Percentiles rank a stretch among this genome's conserved stretches.
Conservation (phyloP, 1,140 invertebrate species). For the Penaeus vannamei region DNA sequence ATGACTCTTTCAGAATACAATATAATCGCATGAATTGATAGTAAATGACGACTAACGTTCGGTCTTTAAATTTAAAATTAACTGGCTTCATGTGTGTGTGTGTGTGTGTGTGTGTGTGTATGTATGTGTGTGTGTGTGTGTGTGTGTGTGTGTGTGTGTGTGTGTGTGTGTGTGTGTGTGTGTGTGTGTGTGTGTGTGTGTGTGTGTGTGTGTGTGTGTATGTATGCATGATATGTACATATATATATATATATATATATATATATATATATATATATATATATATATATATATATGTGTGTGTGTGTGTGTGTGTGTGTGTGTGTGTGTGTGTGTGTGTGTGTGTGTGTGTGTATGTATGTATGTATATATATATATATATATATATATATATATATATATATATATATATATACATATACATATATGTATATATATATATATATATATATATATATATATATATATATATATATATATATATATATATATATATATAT, state of each 20-base stretch:
- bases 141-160: slow-evolving; percentile 33
- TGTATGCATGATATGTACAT: slow-evolving; percentile 10
- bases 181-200: slow-evolving; percentile 33
- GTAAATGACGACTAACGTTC: no score
- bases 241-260: slow-evolving; percentile 40
- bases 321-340: background rate
- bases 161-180: no score
- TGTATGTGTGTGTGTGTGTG: background rate
- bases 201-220: slow-evolving; percentile 20
- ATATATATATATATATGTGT: background rate
- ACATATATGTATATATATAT: background rate
- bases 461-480: slow-evolving; percentile 25
- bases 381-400: slow-evolving; percentile 20
- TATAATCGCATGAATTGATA: no score
- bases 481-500: slow-evolving; percentile 40
- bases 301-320: background rate
- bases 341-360: background rate
- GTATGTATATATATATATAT: slow-evolving; percentile 7
- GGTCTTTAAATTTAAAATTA: no score
- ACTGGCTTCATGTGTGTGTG: background rate
- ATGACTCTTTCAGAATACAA: no score
- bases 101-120: background rate
- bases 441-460: background rate
- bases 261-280: slow-evolving; percentile 43
- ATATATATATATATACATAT: background rate